A percentile compares a stretch with the other conserved stretches of the same genome.
Evolutionary conservation across 2,113 vertebrate species (phyloP).

Genomic region (Cavia aperea): DNA sequence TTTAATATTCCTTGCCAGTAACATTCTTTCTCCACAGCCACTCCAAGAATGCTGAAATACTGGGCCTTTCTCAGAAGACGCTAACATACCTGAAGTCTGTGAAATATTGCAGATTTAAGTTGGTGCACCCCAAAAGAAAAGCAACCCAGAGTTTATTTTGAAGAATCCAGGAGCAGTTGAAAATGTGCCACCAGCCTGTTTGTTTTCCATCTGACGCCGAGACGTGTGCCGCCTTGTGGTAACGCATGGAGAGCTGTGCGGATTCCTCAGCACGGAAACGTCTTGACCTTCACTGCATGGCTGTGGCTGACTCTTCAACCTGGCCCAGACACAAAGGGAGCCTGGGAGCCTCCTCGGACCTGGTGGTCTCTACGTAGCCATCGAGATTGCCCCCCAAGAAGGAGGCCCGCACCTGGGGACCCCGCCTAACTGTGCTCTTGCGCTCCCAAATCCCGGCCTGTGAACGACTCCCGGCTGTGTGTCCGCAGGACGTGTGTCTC

Average conservation of each 20-base stretch:
- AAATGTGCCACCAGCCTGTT: background rate
- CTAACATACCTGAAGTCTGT: slow-evolving; percentile 43
- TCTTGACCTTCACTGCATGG: background rate
- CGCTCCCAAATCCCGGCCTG: background rate
- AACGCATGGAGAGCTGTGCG: background rate
- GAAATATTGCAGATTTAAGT: slow-evolving; percentile 39
- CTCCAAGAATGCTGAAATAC: slow-evolving; percentile 45
- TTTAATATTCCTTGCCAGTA: slow-evolving; percentile 40
- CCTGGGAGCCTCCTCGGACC: background rate
- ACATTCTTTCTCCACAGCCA: slow-evolving; percentile 45
- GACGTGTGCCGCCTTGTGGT: background rate
- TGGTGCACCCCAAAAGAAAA: slow-evolving; percentile 47
- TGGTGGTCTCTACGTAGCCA: background rate
- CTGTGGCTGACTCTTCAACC: background rate
- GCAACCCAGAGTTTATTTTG: slow-evolving; percentile 1
- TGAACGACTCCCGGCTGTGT: background rate
- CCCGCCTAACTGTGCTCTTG: background rate
- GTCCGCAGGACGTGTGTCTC: slow-evolving; percentile 55
- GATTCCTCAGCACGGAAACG: background rate
- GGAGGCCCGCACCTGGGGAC: too few relatives aligned
- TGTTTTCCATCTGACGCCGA: slow-evolving; percentile 11
- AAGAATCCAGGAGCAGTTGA: background rate
- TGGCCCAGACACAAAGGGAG: background rate
- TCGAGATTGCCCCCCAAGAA: background rate
- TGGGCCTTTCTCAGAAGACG: slow-evolving; percentile 61